A percentile compares a stretch with the other conserved stretches of the same genome.
Conservation (phyloP, 2,113 vertebrate genomes). For the Raphicerus campestris region DNA sequence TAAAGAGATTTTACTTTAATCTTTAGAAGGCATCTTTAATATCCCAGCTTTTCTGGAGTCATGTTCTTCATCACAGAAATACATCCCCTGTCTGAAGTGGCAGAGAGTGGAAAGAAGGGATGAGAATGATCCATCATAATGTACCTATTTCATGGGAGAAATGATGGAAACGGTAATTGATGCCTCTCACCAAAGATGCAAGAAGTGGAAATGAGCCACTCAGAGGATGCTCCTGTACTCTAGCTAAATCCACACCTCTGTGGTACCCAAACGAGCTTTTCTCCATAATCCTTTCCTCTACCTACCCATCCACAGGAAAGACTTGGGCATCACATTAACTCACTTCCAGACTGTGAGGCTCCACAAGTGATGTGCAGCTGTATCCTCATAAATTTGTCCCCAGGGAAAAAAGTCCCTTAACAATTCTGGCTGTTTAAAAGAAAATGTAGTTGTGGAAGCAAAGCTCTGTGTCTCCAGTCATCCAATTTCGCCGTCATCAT, state of each 20-base stretch:
- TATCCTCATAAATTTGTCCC: neutral
- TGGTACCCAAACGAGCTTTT: neutral
- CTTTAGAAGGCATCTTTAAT: conserved; percentile 18
- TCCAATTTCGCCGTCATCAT: neutral
- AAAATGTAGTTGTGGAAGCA: neutral
- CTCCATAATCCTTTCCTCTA: neutral
- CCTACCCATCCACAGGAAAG: neutral
- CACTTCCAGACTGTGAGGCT: neutral
- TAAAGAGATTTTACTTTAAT: conserved; percentile 23
- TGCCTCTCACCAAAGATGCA: neutral
- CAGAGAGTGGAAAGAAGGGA: neutral
- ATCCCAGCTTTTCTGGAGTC: conserved; percentile 1
- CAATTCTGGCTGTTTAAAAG: neutral
- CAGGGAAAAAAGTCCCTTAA: neutral
- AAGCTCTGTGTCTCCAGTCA: neutral
- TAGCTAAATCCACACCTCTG: neutral
- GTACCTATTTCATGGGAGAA: neutral
- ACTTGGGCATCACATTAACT: neutral
- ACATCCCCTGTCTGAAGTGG: neutral
- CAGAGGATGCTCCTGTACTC: neutral
- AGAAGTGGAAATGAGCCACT: neutral
- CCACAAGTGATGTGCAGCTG: too few relatives aligned
- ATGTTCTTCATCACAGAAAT: neutral
- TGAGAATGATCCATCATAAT: neutral
- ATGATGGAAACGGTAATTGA: neutral